Evolutionary conservation across 2,888 invertebrate genomes (phyloP).

Genomic region (Morpho deidamia): DNA sequence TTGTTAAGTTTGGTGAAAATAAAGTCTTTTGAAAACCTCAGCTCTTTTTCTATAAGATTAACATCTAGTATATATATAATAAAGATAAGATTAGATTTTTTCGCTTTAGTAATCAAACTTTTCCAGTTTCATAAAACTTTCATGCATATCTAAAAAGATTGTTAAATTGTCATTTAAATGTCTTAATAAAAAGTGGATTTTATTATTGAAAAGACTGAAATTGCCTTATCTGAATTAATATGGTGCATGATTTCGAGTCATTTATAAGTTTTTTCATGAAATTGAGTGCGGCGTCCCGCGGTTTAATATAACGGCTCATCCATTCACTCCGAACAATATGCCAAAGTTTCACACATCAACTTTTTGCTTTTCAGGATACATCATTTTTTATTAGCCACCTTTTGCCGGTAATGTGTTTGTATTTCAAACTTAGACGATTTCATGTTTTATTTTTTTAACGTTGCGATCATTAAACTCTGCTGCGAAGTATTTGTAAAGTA

Average conservation of each 20-base stretch:
- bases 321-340: constrained; percentile 53
- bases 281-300: constrained; percentile 58
- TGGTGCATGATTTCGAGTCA: constrained; percentile 29
- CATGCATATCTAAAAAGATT: too few species aligned
- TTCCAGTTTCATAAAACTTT: too few species aligned
- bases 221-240: constrained; percentile 36
- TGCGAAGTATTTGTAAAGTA: too few species aligned
- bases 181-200: too few species aligned
- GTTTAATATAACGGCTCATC: constrained; percentile 69
- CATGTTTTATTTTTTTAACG: not conserved
- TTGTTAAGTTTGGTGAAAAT: too few species aligned
- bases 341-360: constrained; percentile 53
- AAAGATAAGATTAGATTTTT: too few species aligned
- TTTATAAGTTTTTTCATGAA: constrained; percentile 66
- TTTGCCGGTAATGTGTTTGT: constrained; percentile 17
- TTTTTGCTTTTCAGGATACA: constrained; percentile 26
- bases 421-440: not conserved
- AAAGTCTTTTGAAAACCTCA: too few species aligned
- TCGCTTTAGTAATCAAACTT: too few species aligned
- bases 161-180: too few species aligned
- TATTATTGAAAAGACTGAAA: not conserved
- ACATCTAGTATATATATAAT: too few species aligned
- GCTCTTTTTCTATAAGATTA: too few species aligned
- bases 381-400: constrained; percentile 26
- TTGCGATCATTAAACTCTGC: too few species aligned